Conservation (phyloP, 2,888 invertebrate genomes). For the Hypena proboscidalis region DNA sequence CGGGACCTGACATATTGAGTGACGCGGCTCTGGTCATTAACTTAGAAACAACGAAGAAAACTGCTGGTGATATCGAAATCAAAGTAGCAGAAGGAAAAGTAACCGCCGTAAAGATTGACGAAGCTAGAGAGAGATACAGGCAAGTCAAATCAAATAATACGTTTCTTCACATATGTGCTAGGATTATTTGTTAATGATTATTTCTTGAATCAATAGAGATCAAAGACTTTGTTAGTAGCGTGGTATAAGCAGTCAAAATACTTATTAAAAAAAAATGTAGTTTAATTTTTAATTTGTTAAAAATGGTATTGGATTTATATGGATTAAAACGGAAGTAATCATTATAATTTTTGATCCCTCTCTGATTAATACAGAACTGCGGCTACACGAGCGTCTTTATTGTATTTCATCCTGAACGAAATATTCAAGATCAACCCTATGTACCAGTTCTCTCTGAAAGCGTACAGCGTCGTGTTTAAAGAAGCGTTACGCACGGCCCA, state of each 20-base stretch:
- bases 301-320: too few species aligned
- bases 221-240: too few species aligned
- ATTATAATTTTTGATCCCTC: too few species aligned
- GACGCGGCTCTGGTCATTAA: slow-evolving; percentile 96
- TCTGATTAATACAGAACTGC: slow-evolving; percentile 85
- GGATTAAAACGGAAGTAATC: too few species aligned
- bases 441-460: slow-evolving; percentile 98
- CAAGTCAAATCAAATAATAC: slow-evolving; percentile 22
- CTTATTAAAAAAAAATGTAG: too few species aligned
- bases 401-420: slow-evolving; percentile 97
- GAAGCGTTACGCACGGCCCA: slow-evolving; percentile 91
- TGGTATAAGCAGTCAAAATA: too few species aligned
- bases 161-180: not conserved
- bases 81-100: slow-evolving; percentile 95
- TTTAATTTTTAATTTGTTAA: too few species aligned
- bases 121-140: slow-evolving; percentile 95
- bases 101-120: slow-evolving; percentile 95
- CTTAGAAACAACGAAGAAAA: slow-evolving; percentile 96
- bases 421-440: slow-evolving; percentile 96
- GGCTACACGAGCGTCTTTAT: slow-evolving; percentile 93
- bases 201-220: too few species aligned
- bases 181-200: not conserved
- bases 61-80: slow-evolving; percentile 94
- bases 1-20: slow-evolving; percentile 95
- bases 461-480: slow-evolving; percentile 96